phyloP scores from a whole-genome alignment of 2,113 vertebrate genomes.

The Miniopterus natalensis region DNA sequence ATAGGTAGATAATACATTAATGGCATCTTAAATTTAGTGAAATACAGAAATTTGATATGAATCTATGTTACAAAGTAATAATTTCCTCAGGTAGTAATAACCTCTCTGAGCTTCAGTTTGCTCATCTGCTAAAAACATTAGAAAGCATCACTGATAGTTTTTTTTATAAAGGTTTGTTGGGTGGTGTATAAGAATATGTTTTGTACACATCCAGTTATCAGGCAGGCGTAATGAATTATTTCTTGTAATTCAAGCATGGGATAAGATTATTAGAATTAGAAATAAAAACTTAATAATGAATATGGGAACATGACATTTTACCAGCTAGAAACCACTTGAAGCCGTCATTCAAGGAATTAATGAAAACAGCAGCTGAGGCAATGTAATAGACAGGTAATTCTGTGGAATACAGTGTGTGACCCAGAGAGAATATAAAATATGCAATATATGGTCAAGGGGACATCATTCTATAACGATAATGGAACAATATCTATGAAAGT shows the following conservation, averaged over 20 bases:
- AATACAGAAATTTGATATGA: slow-evolving; percentile 24
- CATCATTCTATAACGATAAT: slow-evolving; percentile 19
- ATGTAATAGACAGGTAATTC: not conserved
- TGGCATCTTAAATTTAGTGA: not conserved
- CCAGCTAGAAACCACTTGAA: slow-evolving; percentile 50
- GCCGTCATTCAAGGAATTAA: slow-evolving; percentile 38
- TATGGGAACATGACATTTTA: slow-evolving; percentile 35
- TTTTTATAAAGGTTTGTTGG: not conserved
- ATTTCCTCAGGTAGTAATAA: not conserved
- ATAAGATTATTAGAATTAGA: slow-evolving; percentile 26
- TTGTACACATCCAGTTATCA: slow-evolving; percentile 26
- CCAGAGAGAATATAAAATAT: slow-evolving; percentile 10
- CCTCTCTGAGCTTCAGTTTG: not conserved
- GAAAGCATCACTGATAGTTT: not conserved
- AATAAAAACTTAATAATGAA: slow-evolving; percentile 35
- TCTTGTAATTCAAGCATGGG: not conserved
- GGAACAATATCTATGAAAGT: not conserved
- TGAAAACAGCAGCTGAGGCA: not conserved
- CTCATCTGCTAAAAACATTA: not conserved
- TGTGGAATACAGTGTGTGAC: not conserved
- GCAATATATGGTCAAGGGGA: not conserved
- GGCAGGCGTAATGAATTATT: slow-evolving; percentile 2
- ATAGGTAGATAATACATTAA: not conserved
- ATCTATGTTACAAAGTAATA: not conserved
- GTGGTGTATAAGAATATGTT: not conserved